Evolutionary conservation across 2,797 vertebrate genomes (phyloP), one percentile per base, ranked within the genome.

Genomic region (Pteronotus mesoamericanus): DNA sequence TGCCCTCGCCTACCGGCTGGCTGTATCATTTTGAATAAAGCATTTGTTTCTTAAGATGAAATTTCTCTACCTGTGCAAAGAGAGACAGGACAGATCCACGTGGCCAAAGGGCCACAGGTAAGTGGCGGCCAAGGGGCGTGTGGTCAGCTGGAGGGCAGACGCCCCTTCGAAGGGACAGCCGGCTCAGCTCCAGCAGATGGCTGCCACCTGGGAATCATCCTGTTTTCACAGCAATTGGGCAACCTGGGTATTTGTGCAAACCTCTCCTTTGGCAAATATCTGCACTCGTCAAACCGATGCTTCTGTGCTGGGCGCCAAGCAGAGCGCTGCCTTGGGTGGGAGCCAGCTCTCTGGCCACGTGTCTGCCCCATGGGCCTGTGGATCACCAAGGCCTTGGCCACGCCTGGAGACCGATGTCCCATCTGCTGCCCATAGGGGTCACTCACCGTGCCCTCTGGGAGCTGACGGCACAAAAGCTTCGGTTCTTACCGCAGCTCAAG

Each of bases 81-180:
- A 64, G 5, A 44, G 3, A 16, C 22, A 4, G 46, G 24, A 2
- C 24, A 71, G 11, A n/a, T n/a, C 22, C 6, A 0, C 12, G 3
- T 9, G 42, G 66, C 46, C 26, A 11, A 0, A 24, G 16, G 46
- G 19, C 37, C 59, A 18, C 0, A 6, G 57, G 4, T 4, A 9
- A 66, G 4, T 39, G 11, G 0, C 0, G 2, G 21, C 24, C 3
- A 3, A 24, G 0, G 4, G 51, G 39, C 21, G 16, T 1, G 7
- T 6, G 51, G 21, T 53, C 75, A 55, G 55, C 39, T n/a, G 53
- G 24, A 42, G 22, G 34, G n/a, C 21, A 34, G 42, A 39, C 2
- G n/a, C 22, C 42, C 39, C 53, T 48, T 61, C 6, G 9, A 26
- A 29, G 7, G 42, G 22, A 15, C 24, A 5, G 66, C 4, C 18